Conservation (phyloP, 2,797 vertebrate species). For the Sebastiscus tertius region DNA sequence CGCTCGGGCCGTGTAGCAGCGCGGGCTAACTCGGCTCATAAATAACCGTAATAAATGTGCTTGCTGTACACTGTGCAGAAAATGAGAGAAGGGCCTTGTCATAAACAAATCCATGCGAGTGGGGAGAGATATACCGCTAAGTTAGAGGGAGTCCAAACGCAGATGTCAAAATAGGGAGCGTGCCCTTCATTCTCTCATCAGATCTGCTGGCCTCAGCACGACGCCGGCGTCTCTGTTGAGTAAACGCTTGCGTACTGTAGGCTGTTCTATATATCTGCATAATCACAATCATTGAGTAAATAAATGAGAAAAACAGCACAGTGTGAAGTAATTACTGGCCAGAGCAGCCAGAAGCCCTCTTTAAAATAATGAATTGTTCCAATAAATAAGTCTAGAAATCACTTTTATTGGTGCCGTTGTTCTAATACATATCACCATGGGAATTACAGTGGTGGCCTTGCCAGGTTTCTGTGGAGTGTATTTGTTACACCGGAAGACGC, state of each 20-base stretch:
- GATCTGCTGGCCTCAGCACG: conserved; percentile 3
- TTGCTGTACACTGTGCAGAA: conserved; percentile 56
- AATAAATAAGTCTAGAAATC: conserved; percentile 54
- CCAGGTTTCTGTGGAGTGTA: conserved; percentile 33
- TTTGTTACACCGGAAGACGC: conserved; percentile 44
- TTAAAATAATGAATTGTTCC: conserved; percentile 60
- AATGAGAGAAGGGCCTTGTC: conserved; percentile 44
- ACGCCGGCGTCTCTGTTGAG: not conserved
- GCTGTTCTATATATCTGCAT: conserved; percentile 47
- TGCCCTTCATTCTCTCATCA: conserved; percentile 5
- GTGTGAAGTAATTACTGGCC: conserved; percentile 63
- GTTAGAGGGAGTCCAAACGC: conserved; percentile 33
- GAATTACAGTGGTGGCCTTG: conserved; percentile 28
- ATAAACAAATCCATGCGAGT: conserved; percentile 57
- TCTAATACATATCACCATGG: conserved; percentile 37
- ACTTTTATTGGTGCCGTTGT: conserved; percentile 28
- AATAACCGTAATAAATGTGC: conserved; percentile 74
- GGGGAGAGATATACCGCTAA: conserved; percentile 30
- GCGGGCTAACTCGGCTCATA: conserved; percentile 59
- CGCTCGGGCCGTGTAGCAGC: conserved; percentile 10
- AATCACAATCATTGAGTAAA: conserved; percentile 61
- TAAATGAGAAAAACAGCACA: conserved; percentile 53
- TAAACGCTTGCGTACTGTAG: not conserved
- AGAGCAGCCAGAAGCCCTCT: conserved; percentile 30
- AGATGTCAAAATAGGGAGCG: conserved; percentile 39